phyloP scores from a whole-genome alignment of 1,140 invertebrate genomes.

The Wiebesia pumilae region DNA sequence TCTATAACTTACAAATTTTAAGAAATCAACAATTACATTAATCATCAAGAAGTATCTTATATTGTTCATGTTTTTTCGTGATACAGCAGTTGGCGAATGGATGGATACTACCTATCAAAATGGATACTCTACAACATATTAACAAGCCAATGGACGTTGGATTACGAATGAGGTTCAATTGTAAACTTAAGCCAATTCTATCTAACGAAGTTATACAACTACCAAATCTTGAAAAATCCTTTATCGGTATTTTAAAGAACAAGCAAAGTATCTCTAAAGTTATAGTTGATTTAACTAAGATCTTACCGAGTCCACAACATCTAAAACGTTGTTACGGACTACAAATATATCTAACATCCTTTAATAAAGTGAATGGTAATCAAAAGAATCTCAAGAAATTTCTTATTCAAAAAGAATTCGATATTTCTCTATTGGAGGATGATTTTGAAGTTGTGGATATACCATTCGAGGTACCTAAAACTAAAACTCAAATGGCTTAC shows the following conservation, averaged over 20 bases:
- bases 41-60: constrained; percentile 24
- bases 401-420: constrained; percentile 73
- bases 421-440: constrained; percentile 75
- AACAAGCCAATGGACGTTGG: constrained; percentile 12
- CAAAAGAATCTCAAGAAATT: constrained; percentile 70
- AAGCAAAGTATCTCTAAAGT: constrained; percentile 80
- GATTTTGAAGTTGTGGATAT: constrained; percentile 78
- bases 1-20: background rate
- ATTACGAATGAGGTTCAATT: constrained; percentile 54
- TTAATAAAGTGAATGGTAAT: constrained; percentile 50
- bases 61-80: constrained; percentile 45
- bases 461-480: constrained; percentile 77
- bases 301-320: constrained; percentile 79
- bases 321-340: constrained; percentile 83
- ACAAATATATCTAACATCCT: constrained; percentile 78
- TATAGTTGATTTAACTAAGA: constrained; percentile 77
- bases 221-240: constrained; percentile 75
- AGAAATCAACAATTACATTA: background rate
- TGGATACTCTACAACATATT: constrained; percentile 3
- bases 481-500: constrained; percentile 81
- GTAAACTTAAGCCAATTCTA: constrained; percentile 73
- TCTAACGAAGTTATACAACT: constrained; percentile 74
- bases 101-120: background rate
- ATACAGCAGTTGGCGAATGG: constrained; percentile 20
- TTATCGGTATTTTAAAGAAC: constrained; percentile 77